Base-by-base conservation (phyloP, 2,113 vertebrate species). In the Dicentrarchus labrax region DNA sequence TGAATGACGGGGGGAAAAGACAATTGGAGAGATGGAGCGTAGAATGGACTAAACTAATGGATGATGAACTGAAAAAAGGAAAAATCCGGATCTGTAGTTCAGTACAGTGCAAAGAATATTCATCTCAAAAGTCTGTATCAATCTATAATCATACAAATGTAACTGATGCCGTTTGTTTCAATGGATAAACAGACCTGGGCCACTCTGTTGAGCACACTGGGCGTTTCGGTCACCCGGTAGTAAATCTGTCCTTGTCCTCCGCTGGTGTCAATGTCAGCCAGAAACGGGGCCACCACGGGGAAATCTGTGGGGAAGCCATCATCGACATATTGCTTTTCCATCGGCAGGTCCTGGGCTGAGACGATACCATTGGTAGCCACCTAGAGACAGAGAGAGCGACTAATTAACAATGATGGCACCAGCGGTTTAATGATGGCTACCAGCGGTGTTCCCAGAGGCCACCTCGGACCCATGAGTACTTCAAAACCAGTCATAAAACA, bases 281-380 rank as follows among this genome's bases (percentile, higher is more conserved):
- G 94, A 92, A 99, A 99, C 1, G 98, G 98, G 1, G 97, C 98
- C 7, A 99, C 94, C 72, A 95, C 96, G 0, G 98, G 98, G 92
- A 99, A 99, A 88, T 99, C 97, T 0, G 97, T 98, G 53, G 98
- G 98, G 84, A 99, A 97, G 74, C 96, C 96, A 0, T 99, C 96
- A 22, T 99, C 97, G n/a, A 99, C 98, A 12, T 99, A 99, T 69
- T 99, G 98, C 69, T 97, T 99, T 88, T 99, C 98, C 94, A 97
- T 96, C 12, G 98, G 98, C 82, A 99, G 96, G 92, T 99, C 97
- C 89, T 97, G 97, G 61, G 96, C 96, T 69, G 98, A 99, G 91
- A 99, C 96, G 94, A 99, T 96, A 47, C 98, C 98, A 39, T 99
- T 99, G 93, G 98, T 99, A 65, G 97, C 97, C 86, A 99, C 98